Percentiles rank a stretch among this genome's conserved stretches.
phyloP scores from a whole-genome alignment of 2,888 invertebrate species.

The Aquatica leii region DNA sequence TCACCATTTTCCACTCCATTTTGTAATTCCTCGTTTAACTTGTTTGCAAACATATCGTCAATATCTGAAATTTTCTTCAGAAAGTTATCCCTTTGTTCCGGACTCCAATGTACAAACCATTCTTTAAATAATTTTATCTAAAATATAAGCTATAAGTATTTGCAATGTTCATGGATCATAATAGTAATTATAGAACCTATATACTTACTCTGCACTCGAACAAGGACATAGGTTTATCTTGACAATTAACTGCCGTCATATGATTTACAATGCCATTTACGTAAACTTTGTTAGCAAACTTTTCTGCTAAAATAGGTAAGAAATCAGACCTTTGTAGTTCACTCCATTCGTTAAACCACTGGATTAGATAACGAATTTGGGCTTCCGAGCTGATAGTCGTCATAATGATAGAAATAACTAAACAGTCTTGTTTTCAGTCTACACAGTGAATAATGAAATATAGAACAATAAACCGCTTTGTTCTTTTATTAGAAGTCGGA shows the following conservation, averaged over 20 bases:
- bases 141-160: constrained; percentile 32
- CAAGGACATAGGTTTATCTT: constrained; percentile 81
- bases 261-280: constrained; percentile 78
- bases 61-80: constrained; percentile 74
- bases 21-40: constrained; percentile 68
- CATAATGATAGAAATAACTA: constrained; percentile 47
- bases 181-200: not conserved
- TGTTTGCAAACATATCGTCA: constrained; percentile 76
- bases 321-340: constrained; percentile 88
- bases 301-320: constrained; percentile 76
- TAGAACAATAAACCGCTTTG: constrained; percentile 30
- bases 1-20: constrained; percentile 58
- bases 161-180: too few species aligned
- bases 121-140: constrained; percentile 84
- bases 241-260: constrained; percentile 71
- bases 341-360: constrained; percentile 91
- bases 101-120: constrained; percentile 83
- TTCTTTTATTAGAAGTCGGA: constrained; percentile 27
- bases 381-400: constrained; percentile 68
- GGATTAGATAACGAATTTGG: constrained; percentile 81
- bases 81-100: constrained; percentile 75
- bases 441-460: constrained; percentile 19
- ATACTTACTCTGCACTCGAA: constrained; percentile 80
- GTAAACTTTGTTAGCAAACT: constrained; percentile 68
- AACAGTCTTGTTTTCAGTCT: constrained; percentile 22